phyloP scores from a whole-genome alignment of 2,888 invertebrate genomes.

The Macrophya annulata region DNA sequence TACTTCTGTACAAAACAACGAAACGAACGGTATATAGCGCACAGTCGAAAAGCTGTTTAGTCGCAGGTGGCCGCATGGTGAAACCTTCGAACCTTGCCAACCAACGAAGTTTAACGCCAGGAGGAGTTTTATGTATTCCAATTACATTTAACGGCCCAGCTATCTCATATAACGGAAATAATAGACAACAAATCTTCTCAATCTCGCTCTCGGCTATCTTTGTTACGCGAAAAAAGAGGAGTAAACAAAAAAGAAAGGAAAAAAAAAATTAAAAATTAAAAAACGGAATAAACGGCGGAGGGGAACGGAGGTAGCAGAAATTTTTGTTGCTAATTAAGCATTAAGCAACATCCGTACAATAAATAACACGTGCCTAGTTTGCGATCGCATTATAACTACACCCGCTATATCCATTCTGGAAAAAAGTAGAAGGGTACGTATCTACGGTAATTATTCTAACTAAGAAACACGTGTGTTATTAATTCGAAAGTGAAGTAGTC shows the following conservation, averaged over 20 bases:
- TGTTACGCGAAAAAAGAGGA: neutral
- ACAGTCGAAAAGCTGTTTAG: slow-evolving; percentile 38
- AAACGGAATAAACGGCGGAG: neutral
- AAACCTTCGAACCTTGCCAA: slow-evolving; percentile 41
- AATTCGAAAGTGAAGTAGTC: neutral
- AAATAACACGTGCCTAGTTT: neutral
- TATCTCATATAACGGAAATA: slow-evolving; percentile 47
- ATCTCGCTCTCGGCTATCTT: slow-evolving; percentile 24
- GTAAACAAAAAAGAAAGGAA: neutral
- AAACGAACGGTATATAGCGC: neutral
- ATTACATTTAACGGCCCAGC: slow-evolving; percentile 47
- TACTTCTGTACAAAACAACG: neutral
- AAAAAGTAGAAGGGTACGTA: neutral
- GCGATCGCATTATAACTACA: neutral
- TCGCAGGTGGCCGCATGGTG: slow-evolving; percentile 39
- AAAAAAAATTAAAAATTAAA: neutral
- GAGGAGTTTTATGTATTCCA: slow-evolving; percentile 50
- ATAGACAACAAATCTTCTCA: slow-evolving; percentile 49
- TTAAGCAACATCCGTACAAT: neutral
- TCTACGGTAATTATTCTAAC: neutral
- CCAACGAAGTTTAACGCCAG: slow-evolving; percentile 49
- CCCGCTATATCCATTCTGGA: neutral
- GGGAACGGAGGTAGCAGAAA: neutral
- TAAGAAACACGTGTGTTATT: neutral
- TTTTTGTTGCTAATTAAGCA: slow-evolving; percentile 12